Conservation (phyloP, 2,113 vertebrate species). For the Heptranchias perlo region DNA sequence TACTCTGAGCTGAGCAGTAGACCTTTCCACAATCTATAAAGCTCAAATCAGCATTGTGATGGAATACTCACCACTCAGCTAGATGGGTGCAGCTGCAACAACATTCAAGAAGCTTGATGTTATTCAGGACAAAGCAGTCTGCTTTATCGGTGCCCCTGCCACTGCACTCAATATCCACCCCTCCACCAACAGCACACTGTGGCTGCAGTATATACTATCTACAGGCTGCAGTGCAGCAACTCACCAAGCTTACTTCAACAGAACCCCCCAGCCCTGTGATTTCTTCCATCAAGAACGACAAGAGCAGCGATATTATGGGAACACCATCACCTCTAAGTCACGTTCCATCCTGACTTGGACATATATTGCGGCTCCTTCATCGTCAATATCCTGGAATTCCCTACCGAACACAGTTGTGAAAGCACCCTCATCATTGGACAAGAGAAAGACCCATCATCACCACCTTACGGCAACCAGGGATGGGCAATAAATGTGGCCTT, state of each 20-base stretch:
- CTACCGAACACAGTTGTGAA: not conserved
- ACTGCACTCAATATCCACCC: too few relatives aligned
- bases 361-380: not conserved
- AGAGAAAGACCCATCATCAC: too few relatives aligned
- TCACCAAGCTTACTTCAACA: too few relatives aligned
- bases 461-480: not conserved
- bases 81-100: not conserved
- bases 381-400: not conserved
- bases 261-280: too few relatives aligned
- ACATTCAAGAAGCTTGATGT: not conserved
- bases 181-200: too few relatives aligned
- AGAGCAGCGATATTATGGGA: not conserved
- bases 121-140: not conserved
- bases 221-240: too few relatives aligned
- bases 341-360: not conserved
- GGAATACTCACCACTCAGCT: not conserved
- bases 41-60: not conserved
- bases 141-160: not conserved
- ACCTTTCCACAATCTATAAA: not conserved
- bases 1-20: not conserved
- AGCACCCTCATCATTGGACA: not conserved
- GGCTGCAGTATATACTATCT: too few relatives aligned
- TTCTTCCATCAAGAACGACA: not conserved
- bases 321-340: not conserved
- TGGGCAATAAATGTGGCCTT: not conserved